Conservation (phyloP, 2,888 invertebrate genomes). For the Arge pagana region DNA sequence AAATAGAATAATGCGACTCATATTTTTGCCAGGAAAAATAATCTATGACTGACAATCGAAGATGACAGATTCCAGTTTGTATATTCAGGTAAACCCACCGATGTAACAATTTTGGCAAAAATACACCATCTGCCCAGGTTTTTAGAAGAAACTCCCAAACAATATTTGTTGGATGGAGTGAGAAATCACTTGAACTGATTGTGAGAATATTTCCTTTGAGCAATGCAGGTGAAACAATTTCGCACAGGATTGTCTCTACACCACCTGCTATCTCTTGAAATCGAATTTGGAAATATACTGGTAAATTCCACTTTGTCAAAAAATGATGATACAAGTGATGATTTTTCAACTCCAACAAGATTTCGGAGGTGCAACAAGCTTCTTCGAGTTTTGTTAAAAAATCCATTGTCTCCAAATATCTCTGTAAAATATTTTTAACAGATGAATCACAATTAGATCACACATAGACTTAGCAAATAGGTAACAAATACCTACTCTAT, state of each 20-base stretch:
- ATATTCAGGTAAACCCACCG: slow-evolving; percentile 40
- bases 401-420: slow-evolving; percentile 77
- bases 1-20: slow-evolving; percentile 22
- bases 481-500: slow-evolving; percentile 62
- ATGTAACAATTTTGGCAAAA: slow-evolving; percentile 75
- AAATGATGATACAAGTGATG: slow-evolving; percentile 78
- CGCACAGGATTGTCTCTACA: slow-evolving; percentile 45
- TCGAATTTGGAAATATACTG: slow-evolving; percentile 95
- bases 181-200: slow-evolving; percentile 40
- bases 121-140: slow-evolving; percentile 82
- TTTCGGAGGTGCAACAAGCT: slow-evolving; percentile 65
- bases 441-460: too few relatives aligned
- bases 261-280: slow-evolving; percentile 90
- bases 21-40: neutral
- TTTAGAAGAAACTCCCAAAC: slow-evolving; percentile 62
- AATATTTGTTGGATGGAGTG: slow-evolving; percentile 57
- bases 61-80: neutral
- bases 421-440: slow-evolving; percentile 51
- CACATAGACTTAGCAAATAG: too few relatives aligned
- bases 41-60: neutral
- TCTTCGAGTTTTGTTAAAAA: slow-evolving; percentile 76
- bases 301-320: slow-evolving; percentile 87
- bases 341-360: slow-evolving; percentile 65
- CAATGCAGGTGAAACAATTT: slow-evolving; percentile 44
- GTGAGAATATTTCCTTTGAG: slow-evolving; percentile 38